phyloP scores from a whole-genome alignment of 2,113 vertebrate species.

The Myotis davidii region DNA sequence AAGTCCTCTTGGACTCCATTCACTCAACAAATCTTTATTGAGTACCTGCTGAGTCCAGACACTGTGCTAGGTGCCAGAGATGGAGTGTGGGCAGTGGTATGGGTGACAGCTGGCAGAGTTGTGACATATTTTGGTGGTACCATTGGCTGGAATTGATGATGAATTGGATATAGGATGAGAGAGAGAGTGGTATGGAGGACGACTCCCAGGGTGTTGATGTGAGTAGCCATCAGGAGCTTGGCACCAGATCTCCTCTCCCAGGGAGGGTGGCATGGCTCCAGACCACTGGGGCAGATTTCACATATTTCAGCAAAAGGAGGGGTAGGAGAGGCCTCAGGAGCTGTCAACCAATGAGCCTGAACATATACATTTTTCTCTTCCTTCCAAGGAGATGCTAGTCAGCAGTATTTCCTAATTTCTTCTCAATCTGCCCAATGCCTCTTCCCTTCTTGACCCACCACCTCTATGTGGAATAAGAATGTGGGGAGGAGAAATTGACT shows the following conservation, averaged over 20 bases:
- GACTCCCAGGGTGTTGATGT: neutral
- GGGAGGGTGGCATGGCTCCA: neutral
- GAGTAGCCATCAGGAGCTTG: neutral
- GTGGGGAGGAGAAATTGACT: neutral
- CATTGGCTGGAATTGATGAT: neutral
- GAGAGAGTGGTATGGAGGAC: fast-evolving
- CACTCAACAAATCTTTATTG: neutral
- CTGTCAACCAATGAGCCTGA: neutral
- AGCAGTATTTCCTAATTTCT: neutral
- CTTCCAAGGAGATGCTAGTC: neutral
- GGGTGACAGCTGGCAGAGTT: neutral
- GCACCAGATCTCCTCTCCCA: neutral
- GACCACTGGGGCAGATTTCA: neutral
- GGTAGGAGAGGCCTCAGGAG: neutral
- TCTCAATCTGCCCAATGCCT: neutral
- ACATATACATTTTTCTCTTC: neutral
- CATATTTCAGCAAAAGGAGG: neutral
- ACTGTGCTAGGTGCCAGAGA: neutral
- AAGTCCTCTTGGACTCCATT: neutral
- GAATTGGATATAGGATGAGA: neutral
- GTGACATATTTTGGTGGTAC: neutral
- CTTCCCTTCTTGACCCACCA: neutral
- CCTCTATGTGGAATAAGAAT: neutral
- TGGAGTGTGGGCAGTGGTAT: neutral
- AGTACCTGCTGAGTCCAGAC: neutral